Percentiles rank a stretch among this genome's conserved stretches.
Evolutionary conservation across 2,797 vertebrate genomes (phyloP).

Genomic region (Enteromius anoplus): DNA sequence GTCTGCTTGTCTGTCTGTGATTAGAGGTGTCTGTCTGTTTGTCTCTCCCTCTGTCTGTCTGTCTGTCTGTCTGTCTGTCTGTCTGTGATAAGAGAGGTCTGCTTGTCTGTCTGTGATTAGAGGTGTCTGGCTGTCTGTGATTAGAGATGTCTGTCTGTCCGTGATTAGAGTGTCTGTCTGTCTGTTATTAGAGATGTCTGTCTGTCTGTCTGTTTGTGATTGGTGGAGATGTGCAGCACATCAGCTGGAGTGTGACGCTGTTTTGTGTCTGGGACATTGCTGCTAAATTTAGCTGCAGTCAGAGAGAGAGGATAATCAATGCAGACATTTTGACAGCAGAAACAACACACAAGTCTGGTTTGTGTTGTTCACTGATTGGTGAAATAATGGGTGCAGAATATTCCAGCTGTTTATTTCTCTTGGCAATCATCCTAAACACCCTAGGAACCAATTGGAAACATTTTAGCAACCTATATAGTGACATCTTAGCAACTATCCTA

Average conservation of each 20-base stretch:
- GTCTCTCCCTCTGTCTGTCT: too few species aligned
- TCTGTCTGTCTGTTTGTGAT: constrained; percentile 52
- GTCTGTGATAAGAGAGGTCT: too few species aligned
- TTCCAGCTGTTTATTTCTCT: neutral
- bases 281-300: constrained; percentile 75
- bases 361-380: neutral
- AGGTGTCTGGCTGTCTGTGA: too few species aligned
- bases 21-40: too few species aligned
- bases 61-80: too few species aligned
- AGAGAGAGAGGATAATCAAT: constrained; percentile 28
- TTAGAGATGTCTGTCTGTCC: too few species aligned
- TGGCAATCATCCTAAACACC: neutral
- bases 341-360: neutral
- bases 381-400: neutral
- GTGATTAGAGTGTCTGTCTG: too few species aligned
- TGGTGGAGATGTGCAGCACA: constrained; percentile 63
- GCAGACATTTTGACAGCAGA: constrained; percentile 12
- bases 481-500: neutral
- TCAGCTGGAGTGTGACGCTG: constrained; percentile 74
- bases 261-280: constrained; percentile 68
- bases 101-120: too few species aligned
- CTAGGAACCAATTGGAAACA: neutral
- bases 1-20: too few species aligned
- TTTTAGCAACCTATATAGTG: neutral
- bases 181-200: neutral